Evolutionary conservation across 1,140 invertebrate genomes (phyloP), one percentile per base, ranked within the genome.

Genomic region (Dinoponera quadriceps): DNA sequence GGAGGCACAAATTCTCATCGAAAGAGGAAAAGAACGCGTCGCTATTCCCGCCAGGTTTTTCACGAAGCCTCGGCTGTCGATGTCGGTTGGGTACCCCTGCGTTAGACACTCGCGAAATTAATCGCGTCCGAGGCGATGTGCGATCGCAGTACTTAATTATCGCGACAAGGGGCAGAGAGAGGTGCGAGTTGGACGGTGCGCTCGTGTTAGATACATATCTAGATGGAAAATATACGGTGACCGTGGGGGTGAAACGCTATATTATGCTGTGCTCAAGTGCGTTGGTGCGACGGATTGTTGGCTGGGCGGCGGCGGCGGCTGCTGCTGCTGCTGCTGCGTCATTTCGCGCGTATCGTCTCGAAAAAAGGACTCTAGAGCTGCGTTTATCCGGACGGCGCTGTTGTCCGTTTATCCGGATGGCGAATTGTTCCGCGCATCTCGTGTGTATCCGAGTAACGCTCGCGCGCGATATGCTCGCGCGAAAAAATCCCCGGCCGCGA

Each of bases 191-290:
- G 75, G 59, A 77, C 72, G 57, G 85, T 88, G 85, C 86, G 82
- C 27, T 51, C 73, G 82, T 78, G 86, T 48, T 73, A 75, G 51
- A 80, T 84, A 84, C 75, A 81, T 81, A 84, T 88, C 86, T 88
- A 87, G 82, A 87, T 63, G 82, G 84, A 81, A 80, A 80, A 80
- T 69, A 54, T 84, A 84, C 74, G 48, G 55, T 84, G 75, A 85
- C 63, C 85, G 68, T 62, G 49, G 71, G 14, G 44, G 74, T 81
- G 75, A 84, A 75, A 87, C 86, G 63, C 60, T 78, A 60, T 85
- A 89, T 88, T 85, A 86, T 89, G 88, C 88, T 77, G 88, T 89
- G 88, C 87, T 89, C 82, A 85, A 89, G 88, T 89, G 88, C 88
- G 73, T 81, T 89, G 83, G 88, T 89, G 88, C 88, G 51, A 87